Base-by-base conservation (phyloP, 2,888 invertebrate genomes). In the Crioceris asparagi region DNA sequence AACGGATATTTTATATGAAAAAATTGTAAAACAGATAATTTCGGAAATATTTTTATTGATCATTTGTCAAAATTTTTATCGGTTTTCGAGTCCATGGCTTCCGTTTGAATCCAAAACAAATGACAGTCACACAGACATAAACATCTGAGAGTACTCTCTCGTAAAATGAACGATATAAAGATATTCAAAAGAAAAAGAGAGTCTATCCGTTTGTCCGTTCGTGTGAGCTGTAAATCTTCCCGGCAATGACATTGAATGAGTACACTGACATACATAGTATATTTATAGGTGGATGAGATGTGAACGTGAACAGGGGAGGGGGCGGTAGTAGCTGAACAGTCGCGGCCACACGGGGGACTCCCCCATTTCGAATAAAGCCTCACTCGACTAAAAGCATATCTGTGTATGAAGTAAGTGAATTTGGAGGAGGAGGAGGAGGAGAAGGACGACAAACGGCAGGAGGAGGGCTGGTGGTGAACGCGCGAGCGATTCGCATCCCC, bases 381-480 rank as follows among this genome's bases (percentile, higher is more conserved):
- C 48, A 50, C 53, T 54, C 52, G 50, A 53, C 60, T 60, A 60
- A 60, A 60, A 60, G 60, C 60, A 60, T 60, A 60, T 59, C 60
- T 64, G 62, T 64, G 64, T 63, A 62, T 60, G 56, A 57, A 61
- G 59, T 62, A 63, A 62, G 64, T 62, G 64, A 62, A 63, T 62
- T 63, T 61, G 57, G 56, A 52, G 54, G 52, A 51, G 14, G 12
- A 11, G 25, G 12, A 11, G 25, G 29, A 14, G 29, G 10, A 10
- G 29, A 15, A 14, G 15, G 10, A 29, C 12, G 14, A 29, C 10
- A 29, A 10, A 29, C 10, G n/a, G 29, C 29, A 15, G 6, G 6
- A 10, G 14, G 3, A 29, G 12, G n/a, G 29, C 4, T 11, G 21
- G 6, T 21, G 7, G 6, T 21, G n/a, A n/a, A n/a, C 10, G 29